phyloP scores from a whole-genome alignment of 53 echinoderm and acorn worm species.

The Antedon mediterranea region DNA sequence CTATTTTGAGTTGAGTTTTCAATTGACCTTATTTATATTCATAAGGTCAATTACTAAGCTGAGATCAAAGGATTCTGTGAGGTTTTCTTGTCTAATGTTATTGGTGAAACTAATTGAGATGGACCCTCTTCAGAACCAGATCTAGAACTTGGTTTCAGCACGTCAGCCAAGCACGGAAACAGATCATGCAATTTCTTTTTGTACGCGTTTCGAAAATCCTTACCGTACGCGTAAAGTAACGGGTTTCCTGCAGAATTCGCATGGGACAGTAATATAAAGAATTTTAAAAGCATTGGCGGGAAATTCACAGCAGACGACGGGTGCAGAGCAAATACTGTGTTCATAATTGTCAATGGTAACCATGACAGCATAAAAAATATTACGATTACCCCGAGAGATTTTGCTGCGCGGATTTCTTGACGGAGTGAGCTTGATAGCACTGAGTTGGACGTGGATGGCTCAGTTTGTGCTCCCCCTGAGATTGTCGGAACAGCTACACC shows the following conservation, averaged over 20 bases:
- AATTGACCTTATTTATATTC: too few species aligned
- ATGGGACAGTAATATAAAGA: conserved; percentile 45
- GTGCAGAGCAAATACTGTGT: conserved; percentile 29
- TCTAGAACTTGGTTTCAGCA: not conserved
- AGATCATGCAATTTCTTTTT: not conserved
- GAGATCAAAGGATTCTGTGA: not conserved
- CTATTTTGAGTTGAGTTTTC: too few species aligned
- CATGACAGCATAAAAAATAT: conserved; percentile 55
- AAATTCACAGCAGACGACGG: conserved; percentile 5
- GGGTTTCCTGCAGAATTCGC: conserved; percentile 48
- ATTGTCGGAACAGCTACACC: not conserved
- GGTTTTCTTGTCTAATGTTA: not conserved
- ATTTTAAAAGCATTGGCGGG: not conserved
- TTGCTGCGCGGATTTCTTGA: conserved; percentile 50
- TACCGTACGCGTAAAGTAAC: conserved; percentile 58
- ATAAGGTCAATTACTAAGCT: not conserved
- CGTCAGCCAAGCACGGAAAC: not conserved
- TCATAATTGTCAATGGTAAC: conserved; percentile 58
- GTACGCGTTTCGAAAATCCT: conserved; percentile 50
- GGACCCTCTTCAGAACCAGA: not conserved
- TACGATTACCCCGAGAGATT: conserved; percentile 58
- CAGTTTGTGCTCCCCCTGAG: not conserved
- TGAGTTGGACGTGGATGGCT: not conserved
- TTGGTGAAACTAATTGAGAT: not conserved
- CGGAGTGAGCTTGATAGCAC: not conserved